These are phyloP conservation scores for Gallinago media DNA, from an alignment of 2,113 vertebrate genomes.

Conservation along the genomic window DNA sequence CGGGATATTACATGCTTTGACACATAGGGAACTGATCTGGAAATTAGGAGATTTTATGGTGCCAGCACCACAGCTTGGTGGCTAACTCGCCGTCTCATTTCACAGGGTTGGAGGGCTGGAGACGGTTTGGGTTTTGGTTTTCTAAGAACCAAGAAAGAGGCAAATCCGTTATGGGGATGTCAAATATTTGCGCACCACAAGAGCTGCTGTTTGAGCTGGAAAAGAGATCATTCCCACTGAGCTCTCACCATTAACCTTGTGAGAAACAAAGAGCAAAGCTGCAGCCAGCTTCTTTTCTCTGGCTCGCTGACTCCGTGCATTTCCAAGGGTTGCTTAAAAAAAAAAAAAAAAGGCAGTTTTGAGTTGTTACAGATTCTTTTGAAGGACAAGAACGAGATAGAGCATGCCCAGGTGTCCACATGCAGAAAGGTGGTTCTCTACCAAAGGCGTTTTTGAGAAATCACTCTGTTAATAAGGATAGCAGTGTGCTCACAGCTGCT, in stretches of 20 bases:
- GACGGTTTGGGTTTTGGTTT: neutral
- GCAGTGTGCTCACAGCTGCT: fast-evolving
- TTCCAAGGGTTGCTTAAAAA: neutral
- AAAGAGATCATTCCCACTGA: neutral
- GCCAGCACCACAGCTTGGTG: neutral
- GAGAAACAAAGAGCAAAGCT: neutral
- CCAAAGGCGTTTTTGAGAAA: neutral
- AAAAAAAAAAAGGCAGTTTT: neutral
- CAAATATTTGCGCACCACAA: fast-evolving
- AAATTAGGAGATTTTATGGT: neutral
- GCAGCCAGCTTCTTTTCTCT: neutral
- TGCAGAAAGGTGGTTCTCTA: neutral
- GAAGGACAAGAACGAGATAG: neutral
- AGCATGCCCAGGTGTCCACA: fast-evolving
- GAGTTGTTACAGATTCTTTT: neutral
- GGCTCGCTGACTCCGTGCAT: neutral
- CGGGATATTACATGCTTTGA: neutral
- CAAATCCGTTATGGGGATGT: neutral
- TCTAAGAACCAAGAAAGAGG: neutral
- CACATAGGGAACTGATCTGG: neutral
- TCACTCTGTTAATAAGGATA: neutral
- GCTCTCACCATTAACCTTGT: neutral
- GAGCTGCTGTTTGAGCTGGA: neutral
- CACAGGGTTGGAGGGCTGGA: neutral
- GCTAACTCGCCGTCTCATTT: neutral